Evolutionary conservation across 2,113 vertebrate genomes (phyloP), one percentile per base, ranked within the genome.

Genomic region (Cebus imitator): DNA sequence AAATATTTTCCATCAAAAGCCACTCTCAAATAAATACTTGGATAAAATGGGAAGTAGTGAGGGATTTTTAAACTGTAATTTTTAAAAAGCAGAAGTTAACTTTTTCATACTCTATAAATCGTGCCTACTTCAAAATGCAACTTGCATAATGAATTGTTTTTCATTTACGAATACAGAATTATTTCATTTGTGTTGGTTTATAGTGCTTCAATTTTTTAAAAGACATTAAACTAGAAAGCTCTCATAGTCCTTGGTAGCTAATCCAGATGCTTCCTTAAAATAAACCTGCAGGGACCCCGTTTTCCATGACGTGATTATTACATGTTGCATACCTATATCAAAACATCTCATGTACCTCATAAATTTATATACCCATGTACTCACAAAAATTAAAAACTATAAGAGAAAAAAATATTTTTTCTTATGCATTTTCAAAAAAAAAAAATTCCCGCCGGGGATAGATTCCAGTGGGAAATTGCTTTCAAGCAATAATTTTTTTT

Each of bases 1-100:
- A 98, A 97, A 96, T 97, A 94, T 88, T 97, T 97, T 97, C 94
- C 97, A 97, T 92, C 90, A 94, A 95, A 97, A 83, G 92, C 25
- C 50, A 79, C 68, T 94, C 81, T 96, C 76, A 87, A 95, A 97
- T 96, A 96, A 95, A 94, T 93, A 57, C 84, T 96, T 94, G 84
- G 94, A 91, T 90, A 86, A 97, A 97, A 82, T 30, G 48, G 52
- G 40, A 97, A 96, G n/a, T 72, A 80, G 64, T 61, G 16, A 92
- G 25, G 32, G 27, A 6, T 81, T 92, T 87, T 78, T 66, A 43
- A 95, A 96, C 30, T 30, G 27, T 57, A 18, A n/a, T 7, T 45
- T 84, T 78, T 45, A 40, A 68, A 95, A 94, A 68, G 14, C 64
- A 90, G 79, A 35, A 11, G 20, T 96, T 90, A 93, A 94, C 84